Base-by-base conservation (phyloP, 2,888 invertebrate species). In the Melieria crassipennis region DNA sequence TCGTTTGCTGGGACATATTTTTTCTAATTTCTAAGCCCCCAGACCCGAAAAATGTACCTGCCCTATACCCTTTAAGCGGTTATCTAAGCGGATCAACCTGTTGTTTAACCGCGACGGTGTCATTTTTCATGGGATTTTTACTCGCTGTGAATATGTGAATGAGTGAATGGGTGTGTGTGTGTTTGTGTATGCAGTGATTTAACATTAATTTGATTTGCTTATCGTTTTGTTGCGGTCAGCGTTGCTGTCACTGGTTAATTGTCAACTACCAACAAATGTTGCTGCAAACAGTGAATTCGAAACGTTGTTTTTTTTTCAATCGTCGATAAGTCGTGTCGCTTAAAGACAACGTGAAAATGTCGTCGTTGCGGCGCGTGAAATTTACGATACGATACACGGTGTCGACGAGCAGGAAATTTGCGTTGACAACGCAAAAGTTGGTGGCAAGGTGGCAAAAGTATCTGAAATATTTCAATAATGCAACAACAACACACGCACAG, bases 61-160 rank as follows among this genome's bases (percentile, higher is more conserved):
- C 45, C 45, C 16, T 9, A 65, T 65, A 43, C 55, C 42, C 13
- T 65, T 45, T 48, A 48, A 52, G 7, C 60, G 55, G 13, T 69
- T 63, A 69, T 69, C 69, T 67, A 61, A 67, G 55, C 63, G 69
- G 47, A 30, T 63, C 56, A 63, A 62, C 55, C 56, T 57, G 43
- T 55, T 63, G 63, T 63, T 63, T 48, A 55, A 55, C 42, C 52
- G 30, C 13, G 63, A n/a, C 47, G 47, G 69, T 63, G 48, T 69
- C 47, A 69, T 69, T 69, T 69, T 69, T 69, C 69, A 63, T 69
- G 13, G 63, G 69, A 69, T 69, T 69, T 69, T 69, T 63, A 63
- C 63, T 69, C 63, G 62, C 62, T 46, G 47, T 46, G 5, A 47
- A 7, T 6, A 6, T 10, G 13, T 9, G 45, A 13, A 30, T 46